A percentile compares a stretch with the other conserved stretches of the same genome.
Conservation (phyloP, 2,888 invertebrate species). For the Mythimna vitellina region DNA sequence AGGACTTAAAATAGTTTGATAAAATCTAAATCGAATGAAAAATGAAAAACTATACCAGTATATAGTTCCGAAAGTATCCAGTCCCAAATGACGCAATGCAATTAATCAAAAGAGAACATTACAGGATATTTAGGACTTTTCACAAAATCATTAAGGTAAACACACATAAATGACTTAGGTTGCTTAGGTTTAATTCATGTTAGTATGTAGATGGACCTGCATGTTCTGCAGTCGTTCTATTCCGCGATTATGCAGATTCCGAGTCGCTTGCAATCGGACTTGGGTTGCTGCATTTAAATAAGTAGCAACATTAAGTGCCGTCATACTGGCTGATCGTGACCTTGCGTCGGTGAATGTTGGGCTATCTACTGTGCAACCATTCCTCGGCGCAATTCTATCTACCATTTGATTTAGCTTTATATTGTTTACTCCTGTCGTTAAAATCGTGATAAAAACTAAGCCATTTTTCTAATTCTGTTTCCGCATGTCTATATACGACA, state of each 20-base stretch:
- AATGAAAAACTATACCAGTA: not conserved
- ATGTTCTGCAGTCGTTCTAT: conserved; percentile 33
- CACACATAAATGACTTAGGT: too few species aligned
- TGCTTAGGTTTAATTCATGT: too few species aligned
- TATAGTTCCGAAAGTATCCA: conserved; percentile 11
- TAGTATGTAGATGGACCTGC: conserved; percentile 26
- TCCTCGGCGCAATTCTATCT: conserved; percentile 64
- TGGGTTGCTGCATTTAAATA: conserved; percentile 69
- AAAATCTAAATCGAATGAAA: conserved; percentile 15
- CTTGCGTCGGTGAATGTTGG: conserved; percentile 72
- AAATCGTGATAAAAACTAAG: conserved; percentile 7
- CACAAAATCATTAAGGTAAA: too few species aligned
- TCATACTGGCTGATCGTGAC: conserved; percentile 79
- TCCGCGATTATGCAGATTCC: conserved; percentile 42
- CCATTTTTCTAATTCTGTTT: conserved; percentile 6
- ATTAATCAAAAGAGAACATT: too few species aligned
- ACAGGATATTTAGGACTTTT: too few species aligned
- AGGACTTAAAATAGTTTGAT: conserved; percentile 3
- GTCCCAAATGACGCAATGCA: not conserved
- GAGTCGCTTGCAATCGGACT: conserved; percentile 43
- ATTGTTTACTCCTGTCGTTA: conserved; percentile 39
- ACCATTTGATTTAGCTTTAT: conserved; percentile 52
- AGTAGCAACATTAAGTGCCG: conserved; percentile 68
- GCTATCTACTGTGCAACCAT: conserved; percentile 57
- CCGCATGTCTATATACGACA: not conserved